These are phyloP conservation scores for Chiropotes sagulatus DNA, from an alignment of 2,797 vertebrate genomes.

Conservation along the genomic window DNA sequence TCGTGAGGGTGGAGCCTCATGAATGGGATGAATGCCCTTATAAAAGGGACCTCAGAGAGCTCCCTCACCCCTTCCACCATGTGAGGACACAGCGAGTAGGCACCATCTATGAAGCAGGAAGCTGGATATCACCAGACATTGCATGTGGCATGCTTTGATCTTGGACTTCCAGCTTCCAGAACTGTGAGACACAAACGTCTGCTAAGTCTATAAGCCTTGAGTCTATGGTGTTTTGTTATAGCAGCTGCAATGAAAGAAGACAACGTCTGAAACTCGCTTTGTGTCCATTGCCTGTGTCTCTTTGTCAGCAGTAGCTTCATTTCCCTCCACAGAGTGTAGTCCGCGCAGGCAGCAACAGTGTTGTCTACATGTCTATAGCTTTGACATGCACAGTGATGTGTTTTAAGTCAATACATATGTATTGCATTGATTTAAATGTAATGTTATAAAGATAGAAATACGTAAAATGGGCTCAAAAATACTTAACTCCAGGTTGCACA, in stretches of 20 bases:
- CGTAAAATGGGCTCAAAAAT: fast-evolving
- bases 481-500: not conserved
- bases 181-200: not conserved
- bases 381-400: fast-evolving
- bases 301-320: no score
- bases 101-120: not conserved
- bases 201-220: not conserved
- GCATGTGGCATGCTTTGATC: not conserved
- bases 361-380: fast-evolving
- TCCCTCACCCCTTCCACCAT: not conserved
- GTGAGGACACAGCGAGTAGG: not conserved
- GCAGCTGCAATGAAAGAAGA: not conserved
- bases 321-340: fast-evolving
- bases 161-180: not conserved
- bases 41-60: not conserved
- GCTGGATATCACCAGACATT: not conserved
- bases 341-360: fast-evolving
- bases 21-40: not conserved
- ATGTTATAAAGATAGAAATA: no score
- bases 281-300: not conserved
- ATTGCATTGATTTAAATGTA: not conserved
- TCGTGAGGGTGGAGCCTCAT: not conserved
- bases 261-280: not conserved
- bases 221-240: not conserved
- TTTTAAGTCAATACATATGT: fast-evolving